Percentiles rank a stretch among this genome's conserved stretches.
Conservation (phyloP, 2,888 invertebrate species). For the Parasteatoda lunata region DNA sequence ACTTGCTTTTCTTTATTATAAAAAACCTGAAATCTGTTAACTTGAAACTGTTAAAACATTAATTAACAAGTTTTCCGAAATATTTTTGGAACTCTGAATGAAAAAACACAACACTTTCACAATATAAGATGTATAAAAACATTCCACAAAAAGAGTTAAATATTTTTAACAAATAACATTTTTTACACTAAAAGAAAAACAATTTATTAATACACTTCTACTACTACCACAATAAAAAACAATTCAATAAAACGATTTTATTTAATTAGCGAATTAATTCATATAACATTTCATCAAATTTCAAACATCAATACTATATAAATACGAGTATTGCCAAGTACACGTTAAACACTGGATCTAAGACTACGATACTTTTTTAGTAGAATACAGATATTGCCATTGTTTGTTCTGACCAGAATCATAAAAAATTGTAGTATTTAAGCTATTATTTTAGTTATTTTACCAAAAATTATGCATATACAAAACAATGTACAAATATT, state of each 20-base stretch:
- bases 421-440: background rate
- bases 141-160: background rate
- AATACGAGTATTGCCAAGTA: conserved; percentile 64
- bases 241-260: too few relatives aligned
- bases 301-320: conserved; percentile 45
- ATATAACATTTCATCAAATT: too few relatives aligned
- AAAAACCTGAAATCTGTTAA: background rate
- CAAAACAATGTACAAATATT: background rate
- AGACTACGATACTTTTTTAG: conserved; percentile 34
- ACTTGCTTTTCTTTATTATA: too few relatives aligned
- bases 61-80: conserved; percentile 42
- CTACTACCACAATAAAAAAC: too few relatives aligned
- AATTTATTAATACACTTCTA: background rate
- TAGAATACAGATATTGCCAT: background rate
- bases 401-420: background rate
- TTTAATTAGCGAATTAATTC: too few relatives aligned
- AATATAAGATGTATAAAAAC: conserved; percentile 18
- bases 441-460: background rate
- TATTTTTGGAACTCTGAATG: too few relatives aligned
- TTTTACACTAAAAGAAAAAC: conserved; percentile 32
- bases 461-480: background rate
- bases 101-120: background rate
- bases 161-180: conserved; percentile 33
- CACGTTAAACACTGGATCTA: conserved; percentile 64
- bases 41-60: background rate